Evolutionary conservation across 2,797 vertebrate genomes (phyloP).

Genomic region (Nyctalus aviator): DNA sequence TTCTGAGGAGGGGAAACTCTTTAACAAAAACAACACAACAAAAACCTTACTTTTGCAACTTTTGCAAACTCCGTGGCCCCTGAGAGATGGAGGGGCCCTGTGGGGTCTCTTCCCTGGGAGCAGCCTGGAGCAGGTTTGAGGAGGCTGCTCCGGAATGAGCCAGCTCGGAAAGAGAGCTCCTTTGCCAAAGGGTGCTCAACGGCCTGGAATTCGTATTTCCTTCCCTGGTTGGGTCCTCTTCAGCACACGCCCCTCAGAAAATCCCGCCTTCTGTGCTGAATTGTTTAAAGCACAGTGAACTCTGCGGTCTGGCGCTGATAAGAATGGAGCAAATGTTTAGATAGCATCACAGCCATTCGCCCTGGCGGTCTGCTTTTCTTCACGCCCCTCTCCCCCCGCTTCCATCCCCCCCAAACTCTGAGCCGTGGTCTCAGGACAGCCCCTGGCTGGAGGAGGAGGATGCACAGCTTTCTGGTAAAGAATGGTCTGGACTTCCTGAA

Average conservation of each 20-base stretch:
- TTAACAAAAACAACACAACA: not conserved
- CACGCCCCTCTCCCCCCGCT: fast-evolving
- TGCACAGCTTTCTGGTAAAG: not conserved
- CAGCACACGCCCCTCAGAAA: not conserved
- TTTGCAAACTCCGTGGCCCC: not conserved
- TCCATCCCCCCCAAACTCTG: not conserved
- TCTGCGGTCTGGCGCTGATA: not conserved
- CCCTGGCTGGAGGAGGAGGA: not conserved
- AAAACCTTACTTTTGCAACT: not conserved
- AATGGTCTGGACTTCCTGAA: not conserved
- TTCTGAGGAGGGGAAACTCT: not conserved
- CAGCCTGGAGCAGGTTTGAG: not conserved
- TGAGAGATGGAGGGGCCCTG: fast-evolving
- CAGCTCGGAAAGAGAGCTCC: not conserved
- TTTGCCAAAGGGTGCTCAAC: not conserved
- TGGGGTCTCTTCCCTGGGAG: not conserved
- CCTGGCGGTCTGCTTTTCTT: not conserved
- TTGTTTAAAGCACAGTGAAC: not conserved
- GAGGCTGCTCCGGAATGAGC: not conserved
- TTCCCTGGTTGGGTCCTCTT: not conserved
- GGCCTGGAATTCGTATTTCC: conserved; percentile 5
- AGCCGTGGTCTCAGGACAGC: not conserved
- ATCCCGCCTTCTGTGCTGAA: not conserved
- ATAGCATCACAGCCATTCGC: not conserved
- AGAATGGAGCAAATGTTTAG: not conserved